Conservation (phyloP, 2,113 vertebrate species). For the Tor tambroides region DNA sequence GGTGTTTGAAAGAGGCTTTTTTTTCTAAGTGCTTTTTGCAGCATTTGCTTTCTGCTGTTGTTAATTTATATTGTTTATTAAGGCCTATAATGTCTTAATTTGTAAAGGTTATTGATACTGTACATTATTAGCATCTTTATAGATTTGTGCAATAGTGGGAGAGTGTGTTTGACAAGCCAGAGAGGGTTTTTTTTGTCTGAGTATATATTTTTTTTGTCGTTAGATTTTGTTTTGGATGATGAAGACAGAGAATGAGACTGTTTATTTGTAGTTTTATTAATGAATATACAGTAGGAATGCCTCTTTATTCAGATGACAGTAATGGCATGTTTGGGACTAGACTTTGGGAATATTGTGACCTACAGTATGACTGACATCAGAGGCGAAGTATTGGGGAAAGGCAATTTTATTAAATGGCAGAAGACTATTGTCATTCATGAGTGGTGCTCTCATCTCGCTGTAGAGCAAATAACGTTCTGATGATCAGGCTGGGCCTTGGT, state of each 20-base stretch:
- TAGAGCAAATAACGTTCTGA: constrained; percentile 5
- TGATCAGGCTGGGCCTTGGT: neutral
- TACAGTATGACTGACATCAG: constrained; percentile 4
- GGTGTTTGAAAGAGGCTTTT: constrained; percentile 53
- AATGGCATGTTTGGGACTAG: neutral
- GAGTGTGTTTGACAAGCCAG: constrained; percentile 47
- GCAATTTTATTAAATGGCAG: neutral
- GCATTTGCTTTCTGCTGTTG: constrained; percentile 57
- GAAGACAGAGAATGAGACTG: constrained; percentile 5
- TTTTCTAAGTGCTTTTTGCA: constrained; percentile 49
- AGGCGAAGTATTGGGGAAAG: neutral
- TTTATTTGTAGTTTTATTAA: constrained; percentile 5
- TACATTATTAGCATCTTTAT: constrained; percentile 60
- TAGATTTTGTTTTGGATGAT: constrained; percentile 20
- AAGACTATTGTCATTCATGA: constrained; percentile 10
- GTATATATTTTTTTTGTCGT: too few relatives aligned
- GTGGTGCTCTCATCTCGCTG: neutral
- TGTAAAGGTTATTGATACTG: constrained; percentile 64
- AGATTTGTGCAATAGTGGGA: constrained; percentile 57
- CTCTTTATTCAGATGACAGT: constrained; percentile 24
- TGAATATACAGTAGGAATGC: constrained; percentile 3
- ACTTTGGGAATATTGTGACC: neutral
- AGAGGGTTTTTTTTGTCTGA: too few relatives aligned
- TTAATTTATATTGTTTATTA: constrained; percentile 64
- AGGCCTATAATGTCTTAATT: constrained; percentile 73